Base-by-base conservation (phyloP, 2,888 invertebrate genomes). In the Xestobium rufovillosum region DNA sequence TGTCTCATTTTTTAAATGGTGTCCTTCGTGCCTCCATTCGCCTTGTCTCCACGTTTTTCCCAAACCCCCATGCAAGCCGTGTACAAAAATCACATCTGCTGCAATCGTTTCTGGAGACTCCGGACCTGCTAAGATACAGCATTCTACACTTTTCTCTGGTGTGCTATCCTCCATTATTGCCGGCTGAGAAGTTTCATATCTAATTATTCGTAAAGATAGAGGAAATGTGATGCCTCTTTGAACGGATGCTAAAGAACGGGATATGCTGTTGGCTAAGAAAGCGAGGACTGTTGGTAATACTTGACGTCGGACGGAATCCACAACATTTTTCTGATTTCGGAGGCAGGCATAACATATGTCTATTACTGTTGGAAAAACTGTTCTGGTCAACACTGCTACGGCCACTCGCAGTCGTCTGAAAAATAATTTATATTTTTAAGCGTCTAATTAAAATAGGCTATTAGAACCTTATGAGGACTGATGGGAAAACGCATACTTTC, bases 31-130 rank as follows among this genome's bases (percentile, higher is more conserved):
- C 14, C 60, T 42, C 82, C 82, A 82, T 15, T 76, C 69, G 0
- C 83, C 83, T 57, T 88, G 87, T 29, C 83, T 72, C 89, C 89
- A 90, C 0, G 89, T 89, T 53, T 83, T 83, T 12, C 78, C 75
- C 16, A 83, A 69, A 0, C 87, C 87, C 1, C 83, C 86, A 53
- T 81, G 78, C 1, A 86, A 65, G 3, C 87, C 90, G 55, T 91
- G 90, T 1, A 90, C 76, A 54, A 91, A 86, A 12, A 91, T 75
- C 13, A 90, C 75, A 56, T 91, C 90, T 2, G 73, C 73, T 3
- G 42, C 42, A 11, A 57, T 51, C 14, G 52, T 36, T 9, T 31
- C 48, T 14, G 45, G 17, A 9, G 31, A 13, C 6, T 49, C 42
- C 2, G 67, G 67, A 42, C 60, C 53, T 32, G 51, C 52, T 9